Evolutionary conservation across 1,140 invertebrate genomes (phyloP), one percentile per base, ranked within the genome.

Genomic region (Schlechtendalia chinensis): DNA sequence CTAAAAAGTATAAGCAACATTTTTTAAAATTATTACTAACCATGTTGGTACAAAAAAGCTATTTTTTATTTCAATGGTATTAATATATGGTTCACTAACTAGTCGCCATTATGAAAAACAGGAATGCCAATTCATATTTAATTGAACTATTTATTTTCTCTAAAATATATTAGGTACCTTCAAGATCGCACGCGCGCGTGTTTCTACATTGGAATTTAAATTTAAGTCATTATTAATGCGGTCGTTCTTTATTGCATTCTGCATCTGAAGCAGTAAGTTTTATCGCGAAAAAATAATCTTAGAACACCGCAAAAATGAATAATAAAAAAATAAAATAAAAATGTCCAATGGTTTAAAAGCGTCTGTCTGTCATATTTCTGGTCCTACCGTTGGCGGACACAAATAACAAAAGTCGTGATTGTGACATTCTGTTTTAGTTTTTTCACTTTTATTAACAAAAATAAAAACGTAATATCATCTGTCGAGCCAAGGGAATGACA

Each of bases 371-470:
- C 74, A 59, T 16, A 77, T 45, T 77, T 59, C 16, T 77, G 32
- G 22, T 77, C 24, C 54, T 58, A n/a, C 19, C 5, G 19, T 59
- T 54, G 29, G 29, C 19, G 19, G 32, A 75, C 50, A 75, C 72
- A 75, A 75, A 75, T 75, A 59, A 59, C 72, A 75, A 58, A 58
- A 58, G 29, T 45, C 58, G 29, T 77, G 74, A 77, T 77, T 77
- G 74, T 77, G 53, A 59, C 74, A 24, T 58, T 77, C 45, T 69
- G 67, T 69, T 69, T 77, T 22, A 47, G 74, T 77, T 77, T 39
- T 59, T 77, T 59, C 32, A 45, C 14, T 77, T 58, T 59, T 77
- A 77, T 77, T 59, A 69, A 69, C 67, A 47, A 77, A 58, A 58
- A 77, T 59, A 77, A 77, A 77, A 77, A 77, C n/a, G 54, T 39